Conservation (phyloP, 2,888 invertebrate species). For the Heteromurus nitidus region DNA sequence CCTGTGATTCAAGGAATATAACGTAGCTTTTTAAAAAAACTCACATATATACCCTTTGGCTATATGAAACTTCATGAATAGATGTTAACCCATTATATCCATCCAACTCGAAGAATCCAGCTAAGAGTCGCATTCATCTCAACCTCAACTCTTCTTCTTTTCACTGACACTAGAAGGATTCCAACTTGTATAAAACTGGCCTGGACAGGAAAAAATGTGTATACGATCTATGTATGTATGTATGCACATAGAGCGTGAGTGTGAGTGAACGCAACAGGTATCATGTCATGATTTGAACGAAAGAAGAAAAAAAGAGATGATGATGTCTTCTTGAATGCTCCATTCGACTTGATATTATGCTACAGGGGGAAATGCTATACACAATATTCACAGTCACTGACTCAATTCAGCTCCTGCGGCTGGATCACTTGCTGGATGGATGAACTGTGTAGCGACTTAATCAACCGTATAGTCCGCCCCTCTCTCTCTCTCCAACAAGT, state of each 20-base stretch:
- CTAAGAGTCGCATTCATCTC: too few species aligned
- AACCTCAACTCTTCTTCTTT: too few species aligned
- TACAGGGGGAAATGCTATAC: conserved; percentile 33
- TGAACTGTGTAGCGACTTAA: conserved; percentile 56
- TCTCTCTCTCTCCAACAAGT: too few species aligned
- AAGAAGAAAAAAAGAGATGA: conserved; percentile 13
- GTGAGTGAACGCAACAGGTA: conserved; percentile 48
- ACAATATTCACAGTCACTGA: conserved; percentile 41
- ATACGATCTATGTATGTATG: background rate
- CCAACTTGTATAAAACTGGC: too few species aligned
- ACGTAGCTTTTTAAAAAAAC: conserved; percentile 29
- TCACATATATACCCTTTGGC: conserved; percentile 40
- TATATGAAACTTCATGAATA: too few species aligned
- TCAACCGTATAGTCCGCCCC: conserved; percentile 54
- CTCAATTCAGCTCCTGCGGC: conserved; percentile 61
- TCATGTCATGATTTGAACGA: conserved; percentile 46
- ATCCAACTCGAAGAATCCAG: too few species aligned
- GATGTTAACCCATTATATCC: too few species aligned
- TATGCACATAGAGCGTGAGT: background rate
- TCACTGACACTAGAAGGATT: too few species aligned
- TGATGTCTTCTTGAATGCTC: conserved; percentile 36
- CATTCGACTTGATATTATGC: conserved; percentile 45
- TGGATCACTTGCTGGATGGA: conserved; percentile 52
- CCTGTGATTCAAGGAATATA: conserved; percentile 30
- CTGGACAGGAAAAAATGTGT: background rate